Base-by-base conservation (phyloP, 2,888 invertebrate genomes). In the Philopedon plagiatum region DNA sequence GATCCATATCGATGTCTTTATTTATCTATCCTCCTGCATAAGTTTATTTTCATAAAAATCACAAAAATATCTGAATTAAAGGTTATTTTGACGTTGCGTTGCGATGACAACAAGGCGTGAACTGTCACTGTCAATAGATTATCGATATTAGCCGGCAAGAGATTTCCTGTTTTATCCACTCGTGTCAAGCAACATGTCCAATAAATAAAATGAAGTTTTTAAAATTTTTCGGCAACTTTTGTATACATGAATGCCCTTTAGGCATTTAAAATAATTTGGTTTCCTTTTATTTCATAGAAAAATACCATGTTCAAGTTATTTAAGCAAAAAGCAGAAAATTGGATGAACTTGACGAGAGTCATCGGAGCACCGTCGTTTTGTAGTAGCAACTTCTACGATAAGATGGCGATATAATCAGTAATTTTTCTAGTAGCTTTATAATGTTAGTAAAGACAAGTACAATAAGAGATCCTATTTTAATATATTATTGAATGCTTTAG, bases 1-100 rank as follows among this genome's bases (percentile, higher is more conserved):
- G 73, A 63, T 73, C 73, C 73, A 73, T 73, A 7, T 54, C 56
- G 13, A 41, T 3, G 2, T 19, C 29, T 18, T 39, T 26, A n/a
- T 19, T 44, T 39, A 2, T 15, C 7, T 29, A 5, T 1, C 13
- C 1, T 15, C 13, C 11, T 44, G 51, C 13, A 54, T 15, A 29
- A 29, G 9, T 29, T 54, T 54, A 9, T n/a, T 54, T 4, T 29
- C 15, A 18, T 29, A 8, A 7, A 29, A 26, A 18, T n/a, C 3
- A 1, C n/a, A 4, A n/a, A n/a, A n/a, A n/a, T 34, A 1, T 34
- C 2, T 13, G 15, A 39, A n/a, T 39, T 39, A 9, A 19, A 54
- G 51, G 51, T 54, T 54, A 54, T 54, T 54, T 54, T 54, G 51
- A 54, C 51, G 51, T 54, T 54, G 29, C 29, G 51, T 54, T 29